Evolutionary conservation across 64 coral and sea anemone genomes (phyloP), one percentile per base, ranked within the genome.

Genomic region (Platygyra sinensis): DNA sequence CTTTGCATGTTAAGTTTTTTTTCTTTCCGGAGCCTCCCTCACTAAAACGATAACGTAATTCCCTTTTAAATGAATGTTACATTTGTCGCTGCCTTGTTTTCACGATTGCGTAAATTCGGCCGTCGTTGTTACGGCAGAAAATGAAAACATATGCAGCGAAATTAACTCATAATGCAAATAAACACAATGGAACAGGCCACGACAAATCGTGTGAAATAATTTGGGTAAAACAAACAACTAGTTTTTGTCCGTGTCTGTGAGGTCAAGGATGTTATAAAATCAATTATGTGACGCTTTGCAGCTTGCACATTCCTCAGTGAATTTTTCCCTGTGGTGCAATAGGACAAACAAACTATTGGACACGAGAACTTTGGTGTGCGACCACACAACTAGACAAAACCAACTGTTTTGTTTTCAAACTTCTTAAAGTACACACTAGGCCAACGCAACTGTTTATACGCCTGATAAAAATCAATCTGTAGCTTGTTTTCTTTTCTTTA

Each of bases 331-430:
- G 30, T 14, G 18, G 80, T 32, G 80, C 78, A 62, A 61, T 60
- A 49, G 57, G n/a, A 46, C 27, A 51, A 46, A 24, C 31, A 83
- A 24, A 12, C 24, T 16, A 57, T 12, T 16, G 15, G 12, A 57
- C 54, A 57, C 1, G 54, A 39, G 3, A 22, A n/a, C 42, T 46
- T 46, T 46, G 25, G 22, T 16, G 31, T n/a, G 8, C 30, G 80
- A 83, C 80, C 80, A 83, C 80, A 83, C 80, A 83, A 67, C 80
- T 20, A n/a, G 80, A 64, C 11, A 39, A 14, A 83, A 65, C 60
- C 39, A 83, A 39, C 24, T 67, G 31, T 67, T 83, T 83, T 83
- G 60, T 36, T 83, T 64, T 38, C 20, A 67, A n/a, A 57, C 76
- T 15, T 52, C 4, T 55, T 57, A 50, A 27, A 55, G 76, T 13